Percentiles rank a stretch among this genome's conserved stretches.
Evolutionary conservation across 2,113 vertebrate species (phyloP).

Genomic region (Elephas maximus): DNA sequence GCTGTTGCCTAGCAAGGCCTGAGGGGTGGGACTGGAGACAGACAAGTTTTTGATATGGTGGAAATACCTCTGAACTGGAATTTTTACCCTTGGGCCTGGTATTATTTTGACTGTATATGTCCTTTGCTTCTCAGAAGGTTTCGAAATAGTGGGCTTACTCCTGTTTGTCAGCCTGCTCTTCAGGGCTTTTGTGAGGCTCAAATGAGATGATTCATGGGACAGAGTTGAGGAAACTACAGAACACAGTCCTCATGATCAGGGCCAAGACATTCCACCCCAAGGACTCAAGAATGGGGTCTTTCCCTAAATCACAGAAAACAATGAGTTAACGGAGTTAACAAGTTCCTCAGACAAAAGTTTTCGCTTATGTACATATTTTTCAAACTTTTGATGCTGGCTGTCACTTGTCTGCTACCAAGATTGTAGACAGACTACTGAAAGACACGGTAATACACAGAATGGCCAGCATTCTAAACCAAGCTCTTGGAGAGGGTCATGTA

Average conservation of each 20-base stretch:
- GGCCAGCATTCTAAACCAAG: no score
- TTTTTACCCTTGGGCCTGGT: background rate
- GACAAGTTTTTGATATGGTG: background rate
- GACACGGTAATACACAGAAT: background rate
- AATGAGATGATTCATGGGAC: background rate
- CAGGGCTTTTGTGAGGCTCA: background rate
- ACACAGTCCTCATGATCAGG: background rate
- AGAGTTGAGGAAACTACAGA: background rate
- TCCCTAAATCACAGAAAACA: background rate
- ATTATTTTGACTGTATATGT: background rate
- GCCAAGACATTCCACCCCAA: background rate
- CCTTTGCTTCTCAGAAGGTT: background rate
- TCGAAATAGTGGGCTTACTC: background rate
- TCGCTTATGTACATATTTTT: background rate
- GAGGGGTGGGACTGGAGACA: background rate
- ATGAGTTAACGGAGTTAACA: background rate
- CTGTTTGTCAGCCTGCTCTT: background rate
- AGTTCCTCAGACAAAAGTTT: background rate
- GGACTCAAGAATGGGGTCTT: background rate
- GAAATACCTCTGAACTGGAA: background rate
- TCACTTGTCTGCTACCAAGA: background rate
- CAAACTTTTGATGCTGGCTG: background rate
- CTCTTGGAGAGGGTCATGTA: background rate
- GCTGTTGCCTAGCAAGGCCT: background rate
- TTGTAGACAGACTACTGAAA: background rate